Evolutionary conservation across 2,888 invertebrate genomes (phyloP).

Genomic region (Plebejus melissa): DNA sequence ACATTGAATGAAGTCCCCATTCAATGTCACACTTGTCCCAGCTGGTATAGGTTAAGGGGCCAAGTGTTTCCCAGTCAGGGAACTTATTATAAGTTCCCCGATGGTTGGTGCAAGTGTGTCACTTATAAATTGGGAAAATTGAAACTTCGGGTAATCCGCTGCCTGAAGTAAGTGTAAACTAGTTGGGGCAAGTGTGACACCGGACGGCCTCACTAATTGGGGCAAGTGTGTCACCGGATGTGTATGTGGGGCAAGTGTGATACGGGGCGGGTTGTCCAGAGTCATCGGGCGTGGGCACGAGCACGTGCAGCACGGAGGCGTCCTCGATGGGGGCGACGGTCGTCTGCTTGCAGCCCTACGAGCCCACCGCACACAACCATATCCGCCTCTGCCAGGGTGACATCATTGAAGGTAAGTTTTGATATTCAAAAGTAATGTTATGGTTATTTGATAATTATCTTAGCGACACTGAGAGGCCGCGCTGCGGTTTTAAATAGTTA

Average conservation of each 20-base stretch:
- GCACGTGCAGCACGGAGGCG: neutral
- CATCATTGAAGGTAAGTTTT: slow-evolving; percentile 87
- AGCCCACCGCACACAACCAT: slow-evolving; percentile 83
- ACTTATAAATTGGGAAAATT: neutral
- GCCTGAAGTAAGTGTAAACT: too few species aligned
- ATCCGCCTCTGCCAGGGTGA: slow-evolving; percentile 92
- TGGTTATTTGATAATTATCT: neutral
- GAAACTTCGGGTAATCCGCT: neutral
- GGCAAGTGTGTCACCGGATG: slow-evolving; percentile 25
- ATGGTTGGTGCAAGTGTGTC: neutral
- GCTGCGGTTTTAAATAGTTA: neutral
- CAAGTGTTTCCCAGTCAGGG: too few species aligned
- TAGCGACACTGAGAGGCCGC: neutral
- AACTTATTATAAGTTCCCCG: neutral
- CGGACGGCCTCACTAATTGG: neutral
- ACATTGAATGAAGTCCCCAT: neutral
- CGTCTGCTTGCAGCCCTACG: slow-evolving; percentile 91
- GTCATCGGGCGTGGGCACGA: slow-evolving; percentile 14
- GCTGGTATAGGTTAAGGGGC: too few species aligned
- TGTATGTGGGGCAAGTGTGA: slow-evolving; percentile 3
- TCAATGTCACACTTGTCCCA: too few species aligned
- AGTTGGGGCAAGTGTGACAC: slow-evolving; percentile 27
- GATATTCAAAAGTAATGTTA: neutral
- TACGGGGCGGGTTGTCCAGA: slow-evolving; percentile 8
- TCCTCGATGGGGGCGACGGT: slow-evolving; percentile 81